Evolutionary conservation across 2,888 invertebrate genomes (phyloP).

Genomic region (Diadegma fenestrale): DNA sequence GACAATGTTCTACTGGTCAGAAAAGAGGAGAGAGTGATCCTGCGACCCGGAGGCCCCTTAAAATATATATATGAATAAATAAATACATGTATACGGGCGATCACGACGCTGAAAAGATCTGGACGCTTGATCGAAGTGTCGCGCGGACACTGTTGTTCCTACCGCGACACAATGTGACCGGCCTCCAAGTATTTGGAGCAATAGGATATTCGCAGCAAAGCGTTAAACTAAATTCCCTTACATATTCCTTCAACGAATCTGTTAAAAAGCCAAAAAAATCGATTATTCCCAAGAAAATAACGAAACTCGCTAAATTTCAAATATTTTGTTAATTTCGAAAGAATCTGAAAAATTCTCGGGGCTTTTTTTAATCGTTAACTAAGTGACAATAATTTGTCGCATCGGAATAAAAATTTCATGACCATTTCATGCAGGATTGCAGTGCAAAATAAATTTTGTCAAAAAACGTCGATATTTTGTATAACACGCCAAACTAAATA

Average conservation of each 20-base stretch:
- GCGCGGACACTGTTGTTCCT: constrained; percentile 14
- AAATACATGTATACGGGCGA: constrained; percentile 34
- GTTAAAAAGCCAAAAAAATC: background rate
- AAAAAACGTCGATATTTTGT: too few species aligned
- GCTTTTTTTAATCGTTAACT: too few species aligned
- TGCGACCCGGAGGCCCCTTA: constrained; percentile 61
- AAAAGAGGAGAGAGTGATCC: constrained; percentile 29
- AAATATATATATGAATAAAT: background rate
- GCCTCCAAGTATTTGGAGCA: constrained; percentile 74
- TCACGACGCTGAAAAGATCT: constrained; percentile 64
- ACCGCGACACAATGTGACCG: constrained; percentile 43
- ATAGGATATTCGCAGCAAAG: constrained; percentile 72
- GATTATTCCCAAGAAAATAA: background rate
- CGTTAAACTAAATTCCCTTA: background rate
- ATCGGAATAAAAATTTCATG: too few species aligned
- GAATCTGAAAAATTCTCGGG: too few species aligned
- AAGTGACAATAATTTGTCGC: too few species aligned
- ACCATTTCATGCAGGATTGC: too few species aligned
- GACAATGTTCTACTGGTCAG: constrained; percentile 55
- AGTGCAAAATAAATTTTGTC: too few species aligned
- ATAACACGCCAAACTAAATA: too few species aligned
- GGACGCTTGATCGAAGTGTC: constrained; percentile 51
- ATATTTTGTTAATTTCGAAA: too few species aligned
- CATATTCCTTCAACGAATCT: background rate
- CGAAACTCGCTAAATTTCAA: too few species aligned